Evolutionary conservation across 1,140 invertebrate genomes (phyloP).

Genomic region (Drosophila chauvacae): DNA sequence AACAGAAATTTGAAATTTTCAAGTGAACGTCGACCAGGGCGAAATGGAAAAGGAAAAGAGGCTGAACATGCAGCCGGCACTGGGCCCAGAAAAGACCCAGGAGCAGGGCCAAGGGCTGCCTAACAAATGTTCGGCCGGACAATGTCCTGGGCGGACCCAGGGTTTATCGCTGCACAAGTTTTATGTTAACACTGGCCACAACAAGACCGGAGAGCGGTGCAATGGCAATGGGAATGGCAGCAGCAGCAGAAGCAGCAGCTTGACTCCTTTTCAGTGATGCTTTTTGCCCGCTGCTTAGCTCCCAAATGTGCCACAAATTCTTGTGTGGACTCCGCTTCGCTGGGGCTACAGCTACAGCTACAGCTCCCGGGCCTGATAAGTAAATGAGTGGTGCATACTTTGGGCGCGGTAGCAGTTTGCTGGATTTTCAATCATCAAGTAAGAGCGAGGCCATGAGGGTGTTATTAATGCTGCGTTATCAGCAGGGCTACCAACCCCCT

Average conservation of each 20-base stretch:
- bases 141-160: conserved; percentile 46
- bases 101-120: conserved; percentile 21
- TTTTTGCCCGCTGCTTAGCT: conserved; percentile 64
- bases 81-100: neutral
- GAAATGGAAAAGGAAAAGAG: conserved; percentile 28
- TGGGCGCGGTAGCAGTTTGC: conserved; percentile 50
- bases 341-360: conserved; percentile 9
- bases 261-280: conserved; percentile 9
- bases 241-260: conserved; percentile 18
- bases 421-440: conserved; percentile 71
- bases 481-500: conserved; percentile 32
- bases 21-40: conserved; percentile 36
- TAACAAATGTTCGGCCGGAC: conserved; percentile 47
- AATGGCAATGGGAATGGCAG: conserved; percentile 20
- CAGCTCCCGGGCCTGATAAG: conserved; percentile 58
- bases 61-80: conserved; percentile 52
- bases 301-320: conserved; percentile 73
- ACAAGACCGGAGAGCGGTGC: conserved; percentile 35
- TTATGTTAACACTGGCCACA: conserved; percentile 62
- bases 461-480: conserved; percentile 77
- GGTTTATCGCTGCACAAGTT: conserved; percentile 62
- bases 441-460: conserved; percentile 43
- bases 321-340: conserved; percentile 10
- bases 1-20: conserved; percentile 54
- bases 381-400: conserved; percentile 55